Evolutionary conservation across 2,888 invertebrate species (phyloP).

Genomic region (Graphium colonna): DNA sequence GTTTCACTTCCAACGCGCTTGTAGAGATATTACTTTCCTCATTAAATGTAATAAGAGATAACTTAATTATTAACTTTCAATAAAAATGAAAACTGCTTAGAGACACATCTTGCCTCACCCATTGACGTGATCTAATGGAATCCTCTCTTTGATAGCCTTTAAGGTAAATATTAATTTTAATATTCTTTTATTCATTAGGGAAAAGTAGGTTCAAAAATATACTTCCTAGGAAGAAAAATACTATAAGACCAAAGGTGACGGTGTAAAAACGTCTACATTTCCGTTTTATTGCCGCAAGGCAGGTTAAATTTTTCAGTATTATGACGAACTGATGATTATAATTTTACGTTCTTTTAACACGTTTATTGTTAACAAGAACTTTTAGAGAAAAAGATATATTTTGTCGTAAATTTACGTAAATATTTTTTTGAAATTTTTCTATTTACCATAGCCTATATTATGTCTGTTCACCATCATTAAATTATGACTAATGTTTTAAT

Average conservation of each 20-base stretch:
- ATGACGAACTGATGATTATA: not conserved
- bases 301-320: slow-evolving; percentile 13
- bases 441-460: too few relatives aligned
- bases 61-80: slow-evolving; percentile 17
- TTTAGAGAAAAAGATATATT: not conserved
- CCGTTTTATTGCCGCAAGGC: slow-evolving; percentile 18
- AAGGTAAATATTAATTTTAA: slow-evolving; percentile 56
- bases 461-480: not conserved
- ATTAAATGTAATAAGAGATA: slow-evolving; percentile 14
- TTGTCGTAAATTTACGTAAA: too few relatives aligned
- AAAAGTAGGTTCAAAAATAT: slow-evolving; percentile 16
- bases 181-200: slow-evolving; percentile 26
- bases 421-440: too few relatives aligned
- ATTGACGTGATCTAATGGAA: slow-evolving; percentile 45
- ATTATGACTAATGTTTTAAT: too few relatives aligned
- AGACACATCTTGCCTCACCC: slow-evolving; percentile 27
- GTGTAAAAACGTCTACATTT: slow-evolving; percentile 11
- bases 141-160: slow-evolving; percentile 54
- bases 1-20: slow-evolving; percentile 9
- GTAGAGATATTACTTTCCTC: slow-evolving; percentile 4
- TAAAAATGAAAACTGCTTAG: slow-evolving; percentile 22
- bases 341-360: not conserved
- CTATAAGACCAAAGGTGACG: not conserved
- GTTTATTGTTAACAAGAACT: not conserved
- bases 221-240: slow-evolving; percentile 5